A percentile compares a stretch with the other conserved stretches of the same genome.
Conservation (phyloP, 1,140 invertebrate species). For the Oreohelix idahoensis region DNA sequence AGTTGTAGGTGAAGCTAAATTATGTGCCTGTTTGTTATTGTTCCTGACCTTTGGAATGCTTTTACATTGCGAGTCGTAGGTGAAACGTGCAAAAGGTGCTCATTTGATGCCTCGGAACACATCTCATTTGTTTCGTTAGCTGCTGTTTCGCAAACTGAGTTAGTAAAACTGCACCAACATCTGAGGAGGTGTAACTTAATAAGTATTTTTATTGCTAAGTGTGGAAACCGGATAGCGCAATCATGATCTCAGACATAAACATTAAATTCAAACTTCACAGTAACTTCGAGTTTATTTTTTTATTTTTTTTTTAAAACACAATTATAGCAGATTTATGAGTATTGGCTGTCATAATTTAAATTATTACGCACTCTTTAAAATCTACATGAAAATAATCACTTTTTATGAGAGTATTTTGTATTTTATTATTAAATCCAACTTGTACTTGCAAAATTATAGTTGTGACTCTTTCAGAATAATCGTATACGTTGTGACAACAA, state of each 20-base stretch:
- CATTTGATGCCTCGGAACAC: neutral
- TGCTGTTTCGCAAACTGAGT: neutral
- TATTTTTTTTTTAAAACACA: too few species aligned
- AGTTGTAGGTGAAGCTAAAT: neutral
- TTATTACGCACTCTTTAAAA: too few species aligned
- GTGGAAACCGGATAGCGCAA: neutral
- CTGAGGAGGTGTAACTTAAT: neutral
- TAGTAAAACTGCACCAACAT: too few species aligned
- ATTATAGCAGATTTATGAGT: too few species aligned
- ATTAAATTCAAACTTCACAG: neutral
- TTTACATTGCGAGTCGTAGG: neutral
- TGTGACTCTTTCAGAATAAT: too few species aligned
- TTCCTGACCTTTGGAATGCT: constrained; percentile 1
- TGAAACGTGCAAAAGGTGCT: neutral
- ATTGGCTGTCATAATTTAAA: too few species aligned
- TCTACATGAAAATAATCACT: too few species aligned
- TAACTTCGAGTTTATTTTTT: too few species aligned
- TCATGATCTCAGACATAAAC: neutral
- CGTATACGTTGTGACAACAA: too few species aligned
- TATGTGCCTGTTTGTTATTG: neutral
- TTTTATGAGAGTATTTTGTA: too few species aligned
- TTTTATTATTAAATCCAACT: too few species aligned
- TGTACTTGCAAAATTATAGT: too few species aligned
- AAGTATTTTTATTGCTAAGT: neutral
- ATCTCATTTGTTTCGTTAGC: neutral